Percentiles rank a stretch among this genome's conserved stretches.
These are phyloP conservation scores for Sthenelais limicola DNA, from an alignment of 2,888 invertebrate species.

Conservation along the genomic window DNA sequence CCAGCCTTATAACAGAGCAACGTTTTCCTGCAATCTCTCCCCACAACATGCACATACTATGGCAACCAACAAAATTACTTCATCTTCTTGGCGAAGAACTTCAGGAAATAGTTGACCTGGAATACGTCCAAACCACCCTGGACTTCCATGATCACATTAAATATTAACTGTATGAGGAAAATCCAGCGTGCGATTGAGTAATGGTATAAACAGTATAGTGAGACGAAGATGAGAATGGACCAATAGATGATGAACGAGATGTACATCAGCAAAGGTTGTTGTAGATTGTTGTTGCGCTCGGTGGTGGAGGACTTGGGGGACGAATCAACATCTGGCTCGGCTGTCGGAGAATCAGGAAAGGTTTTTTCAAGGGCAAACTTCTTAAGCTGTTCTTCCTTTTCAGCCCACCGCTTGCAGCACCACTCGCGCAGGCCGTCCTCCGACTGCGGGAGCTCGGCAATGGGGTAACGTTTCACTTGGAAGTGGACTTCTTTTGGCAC, in stretches of 20 bases:
- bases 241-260: slow-evolving; percentile 1
- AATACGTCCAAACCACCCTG: slow-evolving; percentile 38
- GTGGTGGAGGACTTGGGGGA: background rate
- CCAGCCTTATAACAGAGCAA: too few species aligned
- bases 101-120: slow-evolving; percentile 28
- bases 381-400: slow-evolving; percentile 70
- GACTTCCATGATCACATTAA: slow-evolving; percentile 21
- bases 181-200: slow-evolving; percentile 20
- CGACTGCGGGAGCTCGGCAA: slow-evolving; percentile 53
- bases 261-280: slow-evolving; percentile 3
- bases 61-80: slow-evolving; percentile 19
- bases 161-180: slow-evolving; percentile 19
- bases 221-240: background rate
- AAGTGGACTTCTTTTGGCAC: slow-evolving; percentile 85
- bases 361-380: slow-evolving; percentile 53
- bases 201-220: slow-evolving; percentile 14
- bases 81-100: background rate
- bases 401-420: slow-evolving; percentile 69
- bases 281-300: background rate
- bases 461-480: slow-evolving; percentile 76
- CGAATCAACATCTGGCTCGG: background rate
- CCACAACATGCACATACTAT: too few species aligned
- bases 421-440: slow-evolving; percentile 60
- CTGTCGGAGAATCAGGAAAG: too few species aligned
- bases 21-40: too few species aligned